These are phyloP conservation scores for Apis dorsata DNA, from an alignment of 1,140 invertebrate species.

Conservation along the genomic window DNA sequence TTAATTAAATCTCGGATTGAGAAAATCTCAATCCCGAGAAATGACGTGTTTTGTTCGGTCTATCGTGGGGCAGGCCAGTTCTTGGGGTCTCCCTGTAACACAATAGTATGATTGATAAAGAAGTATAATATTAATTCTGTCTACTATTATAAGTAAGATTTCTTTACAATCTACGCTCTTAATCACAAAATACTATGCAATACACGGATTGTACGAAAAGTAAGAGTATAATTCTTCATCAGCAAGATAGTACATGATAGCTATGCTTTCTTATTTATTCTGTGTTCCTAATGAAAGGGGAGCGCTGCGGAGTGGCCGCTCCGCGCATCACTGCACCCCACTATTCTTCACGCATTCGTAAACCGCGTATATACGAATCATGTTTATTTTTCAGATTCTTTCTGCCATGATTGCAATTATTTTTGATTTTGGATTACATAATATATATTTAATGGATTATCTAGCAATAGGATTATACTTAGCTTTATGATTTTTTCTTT, in stretches of 20 bases:
- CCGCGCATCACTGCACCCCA: constrained; percentile 77
- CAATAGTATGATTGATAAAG: constrained; percentile 59
- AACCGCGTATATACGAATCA: constrained; percentile 59
- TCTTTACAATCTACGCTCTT: background rate
- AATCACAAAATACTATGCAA: background rate
- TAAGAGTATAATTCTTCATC: constrained; percentile 19
- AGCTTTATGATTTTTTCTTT: background rate
- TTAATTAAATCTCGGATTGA: background rate
- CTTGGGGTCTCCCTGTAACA: constrained; percentile 75
- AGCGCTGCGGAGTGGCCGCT: constrained; percentile 79
- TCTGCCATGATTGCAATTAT: background rate
- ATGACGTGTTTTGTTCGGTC: constrained; percentile 49
- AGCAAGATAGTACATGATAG: constrained; percentile 15
- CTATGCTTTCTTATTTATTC: constrained; percentile 62
- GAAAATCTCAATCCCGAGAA: constrained; percentile 29
- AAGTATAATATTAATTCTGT: background rate
- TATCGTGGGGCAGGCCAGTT: constrained; percentile 79
- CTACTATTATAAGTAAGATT: background rate
- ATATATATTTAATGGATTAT: background rate
- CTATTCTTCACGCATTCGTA: constrained; percentile 67
- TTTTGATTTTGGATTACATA: background rate
- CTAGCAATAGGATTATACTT: no score
- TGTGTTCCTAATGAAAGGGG: constrained; percentile 78
- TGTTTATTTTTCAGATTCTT: constrained; percentile 1
- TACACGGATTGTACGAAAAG: background rate